Base-by-base conservation (phyloP, 2,113 vertebrate species). In the Microtus montanus region DNA sequence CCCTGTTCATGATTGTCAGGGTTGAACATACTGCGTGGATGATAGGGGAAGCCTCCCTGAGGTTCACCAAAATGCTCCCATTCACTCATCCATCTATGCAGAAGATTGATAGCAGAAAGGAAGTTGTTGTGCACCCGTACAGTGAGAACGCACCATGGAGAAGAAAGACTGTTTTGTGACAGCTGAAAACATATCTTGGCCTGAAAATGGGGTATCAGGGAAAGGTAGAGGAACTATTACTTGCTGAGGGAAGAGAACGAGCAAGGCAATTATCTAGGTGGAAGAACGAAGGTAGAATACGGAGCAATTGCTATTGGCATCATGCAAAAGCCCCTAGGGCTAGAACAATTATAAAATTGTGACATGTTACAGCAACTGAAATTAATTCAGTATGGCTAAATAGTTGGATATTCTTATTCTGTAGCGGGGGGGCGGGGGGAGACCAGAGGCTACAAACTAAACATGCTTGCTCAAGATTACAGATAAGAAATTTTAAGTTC, bases 291-390 rank as follows among this genome's bases (percentile, higher is more conserved):
- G 35, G 22, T 8, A 11, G 38, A 44, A 12, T 13, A 1, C 6
- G 3, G 17, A 44, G 20, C 19, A 20, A 44, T 1, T 35, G 17
- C n/a, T 44, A 4, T 2, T 30, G 30, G 58, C 19, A 54, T 22
- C 5, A 4, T 49, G 11, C 52, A 80, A 87, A 90, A 90, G 41
- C 35, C 26, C 26, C 52, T 28, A 20, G 22, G 35, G 52, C 80
- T 92, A 64, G 89, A 83, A 91, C 96, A 70, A 78, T 24, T 35
- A 66, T 61, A 52, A 93, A 87, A 47, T 52, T 14, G 2, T 2
- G n/a, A 33, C 70, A 94, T 4, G 49, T 33, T 44, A 87, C 35
- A 97, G 80, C 79, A 90, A 87, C 11, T 49, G 8, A 41, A 79
- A 92, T 90, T 19, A 58, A 78, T 63, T 66, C 26, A 7, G 28